Percentiles rank a stretch among this genome's conserved stretches.
These are phyloP conservation scores for Eulithis testata DNA, from an alignment of 2,888 invertebrate genomes.

Conservation along the genomic window DNA sequence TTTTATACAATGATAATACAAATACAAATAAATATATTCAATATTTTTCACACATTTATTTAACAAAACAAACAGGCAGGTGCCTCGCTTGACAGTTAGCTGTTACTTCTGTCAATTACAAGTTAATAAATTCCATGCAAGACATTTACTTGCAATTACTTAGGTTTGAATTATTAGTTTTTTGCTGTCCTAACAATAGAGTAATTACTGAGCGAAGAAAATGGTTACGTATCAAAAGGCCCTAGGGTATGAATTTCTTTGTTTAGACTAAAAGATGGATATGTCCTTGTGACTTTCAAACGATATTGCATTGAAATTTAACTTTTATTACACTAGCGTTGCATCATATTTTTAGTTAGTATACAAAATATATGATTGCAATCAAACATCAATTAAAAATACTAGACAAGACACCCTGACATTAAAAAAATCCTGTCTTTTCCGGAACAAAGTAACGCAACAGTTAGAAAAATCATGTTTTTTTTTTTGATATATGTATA, in stretches of 20 bases:
- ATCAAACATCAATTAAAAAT: conserved; percentile 5
- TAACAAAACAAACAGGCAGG: conserved; percentile 26
- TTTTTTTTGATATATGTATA: conserved; percentile 16
- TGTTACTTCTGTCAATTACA: conserved; percentile 32
- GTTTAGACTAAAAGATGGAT: conserved; percentile 4
- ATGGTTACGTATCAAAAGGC: conserved; percentile 12
- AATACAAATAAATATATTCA: conserved; percentile 8
- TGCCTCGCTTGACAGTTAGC: conserved; percentile 24
- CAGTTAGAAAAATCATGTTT: conserved; percentile 11
- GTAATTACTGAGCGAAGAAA: conserved; percentile 22
- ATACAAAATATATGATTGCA: conserved; percentile 5
- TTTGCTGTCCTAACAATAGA: conserved; percentile 23
- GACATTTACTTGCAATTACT: conserved; percentile 29
- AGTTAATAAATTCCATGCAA: conserved; percentile 27
- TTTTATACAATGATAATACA: no score
- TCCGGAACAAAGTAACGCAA: conserved; percentile 3
- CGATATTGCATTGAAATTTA: conserved; percentile 1
- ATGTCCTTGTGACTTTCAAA: not conserved
- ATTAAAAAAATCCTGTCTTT: conserved; percentile 8
- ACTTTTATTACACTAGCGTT: conserved; percentile 4
- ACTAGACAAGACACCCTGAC: conserved; percentile 9
- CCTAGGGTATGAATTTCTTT: conserved; percentile 20
- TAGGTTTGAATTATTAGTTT: conserved; percentile 29
- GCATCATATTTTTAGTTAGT: conserved; percentile 12
- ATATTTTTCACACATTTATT: conserved; percentile 26